Base-by-base conservation (phyloP, 2,888 invertebrate genomes). In the Dasysyrphus albostriatus region DNA sequence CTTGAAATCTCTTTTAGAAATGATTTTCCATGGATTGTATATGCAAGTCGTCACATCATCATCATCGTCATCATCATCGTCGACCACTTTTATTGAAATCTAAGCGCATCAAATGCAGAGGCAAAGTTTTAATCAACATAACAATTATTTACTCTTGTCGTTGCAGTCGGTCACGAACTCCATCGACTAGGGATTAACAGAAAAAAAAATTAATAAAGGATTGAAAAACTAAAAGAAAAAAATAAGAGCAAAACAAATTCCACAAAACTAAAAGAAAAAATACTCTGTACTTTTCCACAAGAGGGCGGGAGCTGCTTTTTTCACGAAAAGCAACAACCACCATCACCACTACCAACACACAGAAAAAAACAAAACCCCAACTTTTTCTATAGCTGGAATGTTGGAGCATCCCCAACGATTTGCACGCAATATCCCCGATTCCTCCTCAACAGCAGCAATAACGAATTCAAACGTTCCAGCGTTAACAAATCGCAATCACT, bases 361-460 rank as follows among this genome's bases (percentile, higher is more conserved):
- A 67, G 5, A 51, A 9, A 70, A 75, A 69, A 44, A 51, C 16
- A 69, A 49, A 47, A 59, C 63, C 58, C 56, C 56, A 79, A 73
- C 78, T 72, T 47, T 87, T 69, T 54, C 75, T 72, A 47, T 83
- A 75, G 89, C 89, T 91, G 92, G 92, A 92, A 92, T 92, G 92
- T 92, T 92, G 92, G 92, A 92, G 91, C 92, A 92, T 91, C 92
- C 92, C 90, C 92, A 92, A 94, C 94, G 95, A 94, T 95, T 95
- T 92, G 94, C 94, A 93, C 95, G 95, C 93, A 95, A 95, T 94
- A 95, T 95, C 94, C 94, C 94, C 91, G 95, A 95, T 90, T 91
- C 92, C 92, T 92, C 91, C 90, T 89, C 90, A 84, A 79, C 89
- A 85, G n/a, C 69, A 82, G 89, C 89, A 90, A 89, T 90, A 90